Conservation (phyloP, 2,113 vertebrate genomes). For the Okapia johnstoni region DNA sequence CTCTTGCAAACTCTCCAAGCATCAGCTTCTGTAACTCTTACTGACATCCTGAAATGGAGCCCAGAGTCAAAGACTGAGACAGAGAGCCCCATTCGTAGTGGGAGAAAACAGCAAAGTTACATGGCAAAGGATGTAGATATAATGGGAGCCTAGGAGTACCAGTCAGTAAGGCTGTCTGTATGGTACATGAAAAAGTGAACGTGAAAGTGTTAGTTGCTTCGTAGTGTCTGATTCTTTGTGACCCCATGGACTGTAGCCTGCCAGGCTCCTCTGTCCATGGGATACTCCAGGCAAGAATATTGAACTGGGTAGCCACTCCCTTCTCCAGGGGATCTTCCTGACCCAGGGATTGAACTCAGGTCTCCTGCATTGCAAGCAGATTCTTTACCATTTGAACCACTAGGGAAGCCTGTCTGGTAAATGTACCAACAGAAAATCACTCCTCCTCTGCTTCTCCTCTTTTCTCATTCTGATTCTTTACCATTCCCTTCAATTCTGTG, state of each 20-base stretch:
- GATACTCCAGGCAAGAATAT: not conserved
- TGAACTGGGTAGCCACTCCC: not conserved
- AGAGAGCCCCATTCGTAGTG: not conserved
- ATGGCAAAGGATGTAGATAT: not conserved
- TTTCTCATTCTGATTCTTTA: not conserved
- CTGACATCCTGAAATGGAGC: not conserved
- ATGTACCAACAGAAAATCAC: not conserved
- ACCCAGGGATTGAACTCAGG: not conserved
- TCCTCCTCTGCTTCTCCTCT: not conserved
- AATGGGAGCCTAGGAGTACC: not conserved
- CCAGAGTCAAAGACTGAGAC: not conserved
- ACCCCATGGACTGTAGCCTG: not conserved
- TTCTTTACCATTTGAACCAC: not conserved
- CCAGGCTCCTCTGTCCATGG: not conserved
- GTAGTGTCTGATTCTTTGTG: not conserved
- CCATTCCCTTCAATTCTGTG: not conserved
- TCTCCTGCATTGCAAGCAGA: not conserved
- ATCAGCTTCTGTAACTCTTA: not conserved
- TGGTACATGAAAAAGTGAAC: not conserved
- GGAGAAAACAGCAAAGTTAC: not conserved
- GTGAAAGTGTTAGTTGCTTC: not conserved
- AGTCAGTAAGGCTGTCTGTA: not conserved
- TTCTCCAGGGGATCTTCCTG: not conserved
- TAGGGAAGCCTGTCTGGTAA: not conserved
- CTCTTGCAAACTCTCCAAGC: not conserved